Base-by-base conservation (phyloP, 2,888 invertebrate genomes). In the Cyaniris semiargus region DNA sequence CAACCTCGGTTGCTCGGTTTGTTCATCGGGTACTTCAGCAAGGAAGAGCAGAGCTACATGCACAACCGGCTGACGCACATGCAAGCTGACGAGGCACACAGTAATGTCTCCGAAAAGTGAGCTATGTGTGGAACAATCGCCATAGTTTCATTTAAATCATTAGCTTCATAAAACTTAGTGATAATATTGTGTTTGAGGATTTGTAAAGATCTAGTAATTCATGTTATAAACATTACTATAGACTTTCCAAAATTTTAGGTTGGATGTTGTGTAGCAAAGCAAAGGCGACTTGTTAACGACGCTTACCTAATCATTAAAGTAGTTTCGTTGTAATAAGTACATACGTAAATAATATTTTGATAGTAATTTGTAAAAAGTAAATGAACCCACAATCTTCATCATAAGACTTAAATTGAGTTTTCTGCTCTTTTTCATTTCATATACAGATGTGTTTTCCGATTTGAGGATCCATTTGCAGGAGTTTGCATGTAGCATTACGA, bases 1-100 rank as follows among this genome's bases (percentile, higher is more conserved):
- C 96, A 96, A 87, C 96, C 96, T 15, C 90, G 95, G 79, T 94
- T 95, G 89, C 87, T 96, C 86, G 96, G 96, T 79, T 89, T 89
- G 78, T 92, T 96, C 85, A 90, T 96, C 84, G 87, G 90, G 77
- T 95, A 94, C 91, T 96, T 95, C 85, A 82, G 84, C 18, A 87
- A 86, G 77, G 75, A 79, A 0, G 82, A 84, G 15, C 84, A 85
- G 21, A 7, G 77, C 18, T 76, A 79, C 8, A 82, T 89, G 83
- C 85, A 85, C 78, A 66, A 80, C 1, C 85, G 85, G 1, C 82
- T 91, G 66, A 76, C 82, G 71, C 78, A 79, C 3, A 83, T 90
- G 6, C 83, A 81, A 18, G 80, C 86, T 31, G 83, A 86, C 80
- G 82, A 78, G 1, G 79, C 80, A 27, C 72, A 76, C 5, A 86